A percentile compares a stretch with the other conserved stretches of the same genome.
Conservation (phyloP, 2,113 vertebrate species). For the Malurus elegans region DNA sequence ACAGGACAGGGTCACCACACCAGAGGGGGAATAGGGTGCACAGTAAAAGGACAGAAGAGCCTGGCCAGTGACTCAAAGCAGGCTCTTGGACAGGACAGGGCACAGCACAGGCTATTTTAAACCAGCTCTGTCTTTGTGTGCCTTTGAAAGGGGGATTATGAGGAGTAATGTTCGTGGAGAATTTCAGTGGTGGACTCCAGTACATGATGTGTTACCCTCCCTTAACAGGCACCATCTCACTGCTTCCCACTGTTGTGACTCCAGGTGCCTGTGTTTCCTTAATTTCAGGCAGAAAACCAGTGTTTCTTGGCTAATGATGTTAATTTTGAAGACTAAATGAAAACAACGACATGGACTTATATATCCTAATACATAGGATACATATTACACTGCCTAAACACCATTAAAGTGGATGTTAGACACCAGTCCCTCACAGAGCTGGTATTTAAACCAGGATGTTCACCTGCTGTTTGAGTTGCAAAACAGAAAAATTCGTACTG, state of each 20-base stretch:
- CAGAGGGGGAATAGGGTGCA: neutral
- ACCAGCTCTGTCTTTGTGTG: neutral
- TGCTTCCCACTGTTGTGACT: neutral
- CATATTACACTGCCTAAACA: neutral
- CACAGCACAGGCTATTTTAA: slow-evolving; percentile 43
- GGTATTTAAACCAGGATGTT: slow-evolving; percentile 4
- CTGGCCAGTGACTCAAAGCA: neutral
- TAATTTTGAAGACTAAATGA: neutral
- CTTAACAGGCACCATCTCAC: neutral
- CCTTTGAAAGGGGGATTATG: slow-evolving; percentile 18
- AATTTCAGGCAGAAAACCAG: neutral
- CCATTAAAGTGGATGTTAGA: neutral
- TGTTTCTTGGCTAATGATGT: neutral
- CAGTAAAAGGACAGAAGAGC: neutral
- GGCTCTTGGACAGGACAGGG: neutral
- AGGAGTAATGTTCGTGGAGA: neutral
- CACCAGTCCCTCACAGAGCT: no score
- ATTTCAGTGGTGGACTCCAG: neutral
- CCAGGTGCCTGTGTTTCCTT: neutral
- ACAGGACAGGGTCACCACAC: neutral
- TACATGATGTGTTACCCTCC: neutral
- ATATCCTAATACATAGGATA: neutral
- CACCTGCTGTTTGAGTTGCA: slow-evolving; percentile 7
- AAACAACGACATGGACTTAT: neutral
- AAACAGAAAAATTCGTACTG: neutral